phyloP scores from a whole-genome alignment of 2,113 vertebrate species.

The Percopsis transmontana region DNA sequence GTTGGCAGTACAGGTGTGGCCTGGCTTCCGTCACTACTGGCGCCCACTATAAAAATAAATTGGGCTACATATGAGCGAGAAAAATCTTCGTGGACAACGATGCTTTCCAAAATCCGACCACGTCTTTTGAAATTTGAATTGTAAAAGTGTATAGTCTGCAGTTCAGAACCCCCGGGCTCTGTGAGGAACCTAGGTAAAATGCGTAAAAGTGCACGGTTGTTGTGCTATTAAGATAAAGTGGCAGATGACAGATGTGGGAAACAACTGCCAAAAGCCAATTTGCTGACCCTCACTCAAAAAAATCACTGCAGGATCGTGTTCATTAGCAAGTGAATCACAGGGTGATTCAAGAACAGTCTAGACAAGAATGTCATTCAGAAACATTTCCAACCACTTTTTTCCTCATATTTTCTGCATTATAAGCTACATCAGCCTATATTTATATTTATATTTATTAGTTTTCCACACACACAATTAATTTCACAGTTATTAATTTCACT shows the following conservation, averaged over 20 bases:
- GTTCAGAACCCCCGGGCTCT: too few species aligned
- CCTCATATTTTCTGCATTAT: too few species aligned
- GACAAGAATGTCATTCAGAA: conserved; percentile 34
- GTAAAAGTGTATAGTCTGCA: too few species aligned
- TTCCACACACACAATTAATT: too few species aligned
- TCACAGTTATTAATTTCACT: too few species aligned
- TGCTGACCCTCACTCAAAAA: conserved; percentile 29
- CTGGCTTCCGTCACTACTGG: conserved; percentile 35
- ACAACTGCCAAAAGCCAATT: conserved; percentile 1
- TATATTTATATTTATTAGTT: too few species aligned
- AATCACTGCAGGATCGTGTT: conserved; percentile 14
- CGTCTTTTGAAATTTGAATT: too few species aligned
- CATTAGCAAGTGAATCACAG: conserved; percentile 55
- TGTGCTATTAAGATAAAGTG: neutral
- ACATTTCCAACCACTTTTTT: neutral
- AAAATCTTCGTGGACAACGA: too few species aligned
- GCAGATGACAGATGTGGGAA: neutral
- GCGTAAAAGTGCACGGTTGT: neutral
- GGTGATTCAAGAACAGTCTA: conserved; percentile 67
- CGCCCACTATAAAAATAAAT: conserved; percentile 20
- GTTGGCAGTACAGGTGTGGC: conserved; percentile 7
- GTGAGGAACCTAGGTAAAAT: neutral
- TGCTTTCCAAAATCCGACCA: too few species aligned
- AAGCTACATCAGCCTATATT: too few species aligned
- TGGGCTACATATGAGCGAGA: conserved; percentile 1